phyloP scores from a whole-genome alignment of 1,140 invertebrate genomes.

The Cotesia chilonis region DNA sequence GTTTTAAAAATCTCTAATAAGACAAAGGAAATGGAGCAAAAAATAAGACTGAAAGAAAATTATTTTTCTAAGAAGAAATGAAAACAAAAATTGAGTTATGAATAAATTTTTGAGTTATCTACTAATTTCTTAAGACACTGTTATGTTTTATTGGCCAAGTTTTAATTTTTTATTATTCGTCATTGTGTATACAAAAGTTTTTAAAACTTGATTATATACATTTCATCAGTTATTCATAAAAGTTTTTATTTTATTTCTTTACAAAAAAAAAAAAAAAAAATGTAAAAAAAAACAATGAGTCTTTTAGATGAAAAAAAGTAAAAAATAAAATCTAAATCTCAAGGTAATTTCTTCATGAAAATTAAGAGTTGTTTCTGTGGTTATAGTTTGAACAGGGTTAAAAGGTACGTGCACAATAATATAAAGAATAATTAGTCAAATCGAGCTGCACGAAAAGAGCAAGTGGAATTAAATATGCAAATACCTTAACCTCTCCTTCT shows the following conservation, averaged over 20 bases:
- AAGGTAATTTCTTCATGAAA: background rate
- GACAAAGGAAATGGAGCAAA: background rate
- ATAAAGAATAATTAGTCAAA: constrained; percentile 51
- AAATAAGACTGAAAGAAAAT: background rate
- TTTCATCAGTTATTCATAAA: background rate
- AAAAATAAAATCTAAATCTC: too few relatives aligned
- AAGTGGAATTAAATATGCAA: constrained; percentile 53
- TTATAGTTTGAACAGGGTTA: background rate
- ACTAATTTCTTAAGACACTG: constrained; percentile 26
- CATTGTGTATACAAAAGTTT: constrained; percentile 20
- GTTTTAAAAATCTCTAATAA: constrained; percentile 9
- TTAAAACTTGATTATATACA: constrained; percentile 18
- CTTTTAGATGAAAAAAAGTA: too few relatives aligned
- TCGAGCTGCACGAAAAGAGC: constrained; percentile 43
- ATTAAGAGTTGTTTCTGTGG: too few relatives aligned
- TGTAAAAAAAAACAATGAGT: too few relatives aligned
- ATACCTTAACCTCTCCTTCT: constrained; percentile 48
- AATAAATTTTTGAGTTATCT: constrained; percentile 31
- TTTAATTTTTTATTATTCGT: constrained; percentile 19
- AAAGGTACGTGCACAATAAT: constrained; percentile 42
- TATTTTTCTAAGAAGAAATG: background rate
- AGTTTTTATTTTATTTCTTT: too few relatives aligned
- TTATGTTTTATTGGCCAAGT: background rate
- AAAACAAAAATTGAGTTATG: constrained; percentile 4
- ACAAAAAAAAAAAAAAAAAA: too few relatives aligned